Base-by-base conservation (phyloP, 2,888 invertebrate species). In the Lochmaea capreae region DNA sequence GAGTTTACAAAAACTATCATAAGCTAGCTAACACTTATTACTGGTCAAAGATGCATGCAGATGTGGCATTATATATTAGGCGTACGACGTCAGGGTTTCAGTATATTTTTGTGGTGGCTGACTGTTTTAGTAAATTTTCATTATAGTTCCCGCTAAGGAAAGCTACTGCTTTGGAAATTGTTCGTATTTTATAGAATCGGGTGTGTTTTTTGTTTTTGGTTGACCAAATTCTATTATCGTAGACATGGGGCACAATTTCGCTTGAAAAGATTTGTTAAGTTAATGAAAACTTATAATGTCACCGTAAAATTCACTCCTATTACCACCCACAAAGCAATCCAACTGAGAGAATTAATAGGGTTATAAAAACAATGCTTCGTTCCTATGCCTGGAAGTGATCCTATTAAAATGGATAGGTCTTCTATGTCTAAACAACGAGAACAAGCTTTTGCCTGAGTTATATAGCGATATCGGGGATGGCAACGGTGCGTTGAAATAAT, bases 181-280 rank as follows among this genome's bases (percentile, higher is more conserved):
- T 14, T 14, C 46, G 62, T 22, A n/a, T 70, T 39, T 62, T 70
- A 52, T 18, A 62, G 80, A 14, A 43, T 74, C 78, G 11, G 14
- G 46, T 49, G 46, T 49, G 14, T 49, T 49, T 49, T 14, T 12
- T 49, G 14, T 49, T 11, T 84, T 80, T 75, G 82, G 82, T 11
- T 80, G 81, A 22, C 80, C 81, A 0, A 73, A 77, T 68, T 62
- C 39, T 1, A 43, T 81, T 6, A 80, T 81, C 18, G 72, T 74
- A n/a, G 82, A 84, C 65, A 83, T 73, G 82, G 83, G 0, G 67
- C 67, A 8, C 81, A 82, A 65, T 83, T 80, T 72, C 58, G 49
- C n/a, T 43, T 14, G 43, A 59, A 46, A 26, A 46, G 26, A 49
- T 68, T 68, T 61, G 22, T 59, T 46, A 67, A 71, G 58, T 69